Conservation (phyloP, 2,113 vertebrate species). For the Poecilia latipinna region DNA sequence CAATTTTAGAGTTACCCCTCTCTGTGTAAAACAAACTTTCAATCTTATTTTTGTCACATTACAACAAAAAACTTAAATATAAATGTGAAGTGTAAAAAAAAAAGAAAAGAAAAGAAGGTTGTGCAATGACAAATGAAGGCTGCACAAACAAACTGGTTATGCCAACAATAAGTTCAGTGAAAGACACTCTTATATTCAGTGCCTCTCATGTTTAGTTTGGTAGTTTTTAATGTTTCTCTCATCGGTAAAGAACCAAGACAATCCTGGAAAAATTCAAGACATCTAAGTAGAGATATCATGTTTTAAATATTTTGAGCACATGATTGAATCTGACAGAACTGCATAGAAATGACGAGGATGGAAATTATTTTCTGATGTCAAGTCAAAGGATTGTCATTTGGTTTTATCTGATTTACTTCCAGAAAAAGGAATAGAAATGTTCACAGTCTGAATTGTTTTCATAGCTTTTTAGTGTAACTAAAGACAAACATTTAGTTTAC, state of each 20-base stretch:
- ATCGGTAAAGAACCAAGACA: background rate
- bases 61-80: background rate
- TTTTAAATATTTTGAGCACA: background rate
- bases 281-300: background rate
- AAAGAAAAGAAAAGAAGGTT: background rate
- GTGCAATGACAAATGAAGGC: slow-evolving; percentile 35
- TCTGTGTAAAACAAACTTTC: no score
- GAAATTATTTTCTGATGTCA: background rate
- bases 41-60: no score
- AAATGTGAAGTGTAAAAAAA: background rate
- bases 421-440: background rate
- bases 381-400: background rate
- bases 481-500: background rate
- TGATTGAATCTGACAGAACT: no score
- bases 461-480: background rate
- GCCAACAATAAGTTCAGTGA: background rate
- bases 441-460: background rate
- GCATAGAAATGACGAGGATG: background rate
- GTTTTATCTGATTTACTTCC: background rate
- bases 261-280: background rate
- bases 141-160: slow-evolving; percentile 37
- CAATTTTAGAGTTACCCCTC: no score
- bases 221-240: background rate
- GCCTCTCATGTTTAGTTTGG: background rate
- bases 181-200: slow-evolving; percentile 10